A percentile compares a stretch with the other conserved stretches of the same genome.
Conservation (phyloP, 2,888 invertebrate species). For the Phalera bucephala region DNA sequence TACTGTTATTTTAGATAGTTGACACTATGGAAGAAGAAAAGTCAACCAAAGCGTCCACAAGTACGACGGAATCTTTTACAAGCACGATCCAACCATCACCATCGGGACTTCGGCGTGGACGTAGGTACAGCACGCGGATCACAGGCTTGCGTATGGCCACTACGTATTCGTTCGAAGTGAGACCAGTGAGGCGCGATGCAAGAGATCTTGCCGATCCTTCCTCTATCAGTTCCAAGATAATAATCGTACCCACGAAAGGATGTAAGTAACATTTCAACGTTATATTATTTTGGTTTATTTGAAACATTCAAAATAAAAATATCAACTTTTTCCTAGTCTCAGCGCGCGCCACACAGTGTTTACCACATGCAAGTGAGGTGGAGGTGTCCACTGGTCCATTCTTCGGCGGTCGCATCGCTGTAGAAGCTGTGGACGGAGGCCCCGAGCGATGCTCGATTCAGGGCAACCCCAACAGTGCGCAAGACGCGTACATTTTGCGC, state of each 20-base stretch:
- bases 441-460: slow-evolving; percentile 87
- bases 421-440: slow-evolving; percentile 88
- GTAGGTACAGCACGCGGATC: slow-evolving; percentile 83
- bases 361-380: slow-evolving; percentile 91
- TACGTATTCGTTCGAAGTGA: slow-evolving; percentile 90
- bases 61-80: slow-evolving; percentile 35
- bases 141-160: slow-evolving; percentile 91
- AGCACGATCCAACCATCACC: slow-evolving; percentile 38
- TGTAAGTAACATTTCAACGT: slow-evolving; percentile 83
- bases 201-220: slow-evolving; percentile 78
- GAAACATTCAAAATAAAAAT: too few relatives aligned
- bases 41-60: slow-evolving; percentile 28
- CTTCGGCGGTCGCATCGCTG: slow-evolving; percentile 90
- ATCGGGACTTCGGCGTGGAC: slow-evolving; percentile 45
- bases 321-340: too few relatives aligned
- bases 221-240: slow-evolving; percentile 85
- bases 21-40: slow-evolving; percentile 63
- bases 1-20: slow-evolving; percentile 62
- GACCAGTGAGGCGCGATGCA: slow-evolving; percentile 80
- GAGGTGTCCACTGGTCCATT: slow-evolving; percentile 92
- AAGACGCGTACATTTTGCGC: slow-evolving; percentile 88
- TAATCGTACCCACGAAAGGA: slow-evolving; percentile 91
- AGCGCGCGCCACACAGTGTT: slow-evolving; percentile 90
- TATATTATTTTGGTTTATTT: neutral
- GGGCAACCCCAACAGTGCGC: slow-evolving; percentile 88